Conservation (phyloP, 2,113 vertebrate genomes). For the Mesembrinibis cayennensis region DNA sequence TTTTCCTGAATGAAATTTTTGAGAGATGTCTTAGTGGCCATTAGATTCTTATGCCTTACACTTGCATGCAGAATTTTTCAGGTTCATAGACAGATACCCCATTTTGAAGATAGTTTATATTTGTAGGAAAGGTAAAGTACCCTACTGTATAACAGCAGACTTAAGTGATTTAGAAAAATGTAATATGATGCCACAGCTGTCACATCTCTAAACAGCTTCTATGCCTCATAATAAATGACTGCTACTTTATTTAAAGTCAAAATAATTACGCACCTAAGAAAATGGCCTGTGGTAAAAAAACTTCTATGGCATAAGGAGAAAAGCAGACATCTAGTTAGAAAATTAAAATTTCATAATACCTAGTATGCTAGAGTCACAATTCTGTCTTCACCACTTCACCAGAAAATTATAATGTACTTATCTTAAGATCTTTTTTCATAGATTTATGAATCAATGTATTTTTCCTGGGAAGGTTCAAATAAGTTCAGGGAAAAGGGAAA, state of each 20-base stretch:
- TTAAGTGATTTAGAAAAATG: slow-evolving; percentile 17
- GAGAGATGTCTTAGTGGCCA: neutral
- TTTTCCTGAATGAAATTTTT: neutral
- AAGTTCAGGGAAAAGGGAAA: neutral
- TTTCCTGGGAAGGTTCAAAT: neutral
- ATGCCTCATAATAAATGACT: slow-evolving; percentile 32
- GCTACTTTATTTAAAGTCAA: slow-evolving; percentile 45
- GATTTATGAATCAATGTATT: neutral
- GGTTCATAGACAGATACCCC: neutral
- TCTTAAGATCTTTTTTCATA: neutral
- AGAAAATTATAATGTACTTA: neutral
- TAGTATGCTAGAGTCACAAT: neutral
- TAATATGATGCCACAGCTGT: slow-evolving; percentile 37
- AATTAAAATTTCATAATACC: slow-evolving; percentile 52
- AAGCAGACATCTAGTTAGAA: neutral
- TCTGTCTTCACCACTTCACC: neutral
- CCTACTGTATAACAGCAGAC: neutral
- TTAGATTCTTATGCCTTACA: neutral
- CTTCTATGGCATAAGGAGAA: slow-evolving; percentile 67
- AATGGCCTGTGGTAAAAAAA: slow-evolving; percentile 73
- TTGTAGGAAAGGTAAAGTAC: neutral
- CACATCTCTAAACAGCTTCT: slow-evolving; percentile 37
- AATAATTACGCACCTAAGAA: slow-evolving; percentile 62
- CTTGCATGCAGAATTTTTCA: neutral
- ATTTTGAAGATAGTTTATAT: neutral